Base-by-base conservation (phyloP, 2,113 vertebrate genomes). In the Hydrolagus affinis region DNA sequence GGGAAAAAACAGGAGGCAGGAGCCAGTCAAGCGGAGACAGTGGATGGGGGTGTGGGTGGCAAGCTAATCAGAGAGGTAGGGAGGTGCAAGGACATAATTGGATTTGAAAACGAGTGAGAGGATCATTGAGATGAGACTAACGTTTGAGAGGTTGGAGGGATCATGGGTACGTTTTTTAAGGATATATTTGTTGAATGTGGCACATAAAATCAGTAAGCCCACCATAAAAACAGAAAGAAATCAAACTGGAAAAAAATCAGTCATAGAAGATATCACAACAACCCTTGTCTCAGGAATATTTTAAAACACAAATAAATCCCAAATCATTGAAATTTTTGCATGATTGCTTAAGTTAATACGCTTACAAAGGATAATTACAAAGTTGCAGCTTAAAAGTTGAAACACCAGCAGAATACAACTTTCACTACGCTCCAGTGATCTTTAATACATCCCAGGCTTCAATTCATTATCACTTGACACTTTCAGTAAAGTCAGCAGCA, bases 401-500 rank as follows among this genome's bases (percentile, higher is more conserved):
- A 78, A 11, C 21, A 23, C 25, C 56, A 78, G 21, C 56, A 78
- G 57, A 30, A 64, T 17, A 8, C 14, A 19, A 25, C 12, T 64
- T 80, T 23, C 28, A 28, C 17, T 28, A 80, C 10, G 14, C 23
- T 64, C 7, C 60, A 62, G 77, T 19, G 60, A 80, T 25, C 59
- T 80, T 80, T 14, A 17, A 17, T 11, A 11, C 11, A 64, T 25
- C 23, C 12, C 25, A 25, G 30, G 12, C 14, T 28, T 3, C 77
- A 80, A 8, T 25, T 15, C 77, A 80, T 80, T 64, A 28, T 80
- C 62, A 60, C 77, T 62, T 80, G 59, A 15, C 14, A 30, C 77
- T 28, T 80, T 64, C 64, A 19, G 60, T 28, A 80, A 80, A 73
- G 28, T 73, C 28, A 32, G 25, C 71, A 32, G 25, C 71, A 73